These are phyloP conservation scores for Oegoconia quadripuncta DNA, from an alignment of 2,888 invertebrate genomes.

Conservation along the genomic window DNA sequence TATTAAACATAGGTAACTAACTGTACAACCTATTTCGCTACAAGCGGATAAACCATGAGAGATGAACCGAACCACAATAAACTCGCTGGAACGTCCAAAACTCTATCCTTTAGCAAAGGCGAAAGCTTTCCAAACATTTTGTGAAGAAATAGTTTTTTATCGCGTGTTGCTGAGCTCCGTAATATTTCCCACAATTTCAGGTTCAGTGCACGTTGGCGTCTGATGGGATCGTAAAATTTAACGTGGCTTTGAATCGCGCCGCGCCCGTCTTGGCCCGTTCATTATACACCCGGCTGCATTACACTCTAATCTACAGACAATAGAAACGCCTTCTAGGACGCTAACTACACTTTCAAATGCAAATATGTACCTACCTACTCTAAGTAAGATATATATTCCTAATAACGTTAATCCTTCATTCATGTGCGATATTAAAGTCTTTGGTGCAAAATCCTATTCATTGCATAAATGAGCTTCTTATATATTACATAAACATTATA, in stretches of 20 bases:
- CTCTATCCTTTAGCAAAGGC: not conserved
- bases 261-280: constrained; percentile 17
- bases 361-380: too few species aligned
- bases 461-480: too few species aligned
- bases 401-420: too few species aligned
- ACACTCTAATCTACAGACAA: constrained; percentile 27
- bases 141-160: constrained; percentile 8
- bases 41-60: too few species aligned
- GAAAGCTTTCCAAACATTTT: not conserved
- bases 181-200: constrained; percentile 27
- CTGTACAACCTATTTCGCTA: too few species aligned
- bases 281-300: constrained; percentile 27
- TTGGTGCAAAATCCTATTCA: too few species aligned
- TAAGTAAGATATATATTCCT: constrained; percentile 1
- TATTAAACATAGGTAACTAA: too few species aligned
- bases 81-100: too few species aligned
- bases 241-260: constrained; percentile 27
- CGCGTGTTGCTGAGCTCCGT: constrained; percentile 3
- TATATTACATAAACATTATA: too few species aligned
- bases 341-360: constrained; percentile 13
- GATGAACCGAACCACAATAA: too few species aligned
- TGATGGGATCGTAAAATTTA: constrained; percentile 56
- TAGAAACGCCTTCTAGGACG: constrained; percentile 18
- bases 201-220: constrained; percentile 49
- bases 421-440: too few species aligned